Percentiles rank a stretch among this genome's conserved stretches.
Evolutionary conservation across 2,888 invertebrate genomes (phyloP).

Genomic region (Drosophila vallismaia): DNA sequence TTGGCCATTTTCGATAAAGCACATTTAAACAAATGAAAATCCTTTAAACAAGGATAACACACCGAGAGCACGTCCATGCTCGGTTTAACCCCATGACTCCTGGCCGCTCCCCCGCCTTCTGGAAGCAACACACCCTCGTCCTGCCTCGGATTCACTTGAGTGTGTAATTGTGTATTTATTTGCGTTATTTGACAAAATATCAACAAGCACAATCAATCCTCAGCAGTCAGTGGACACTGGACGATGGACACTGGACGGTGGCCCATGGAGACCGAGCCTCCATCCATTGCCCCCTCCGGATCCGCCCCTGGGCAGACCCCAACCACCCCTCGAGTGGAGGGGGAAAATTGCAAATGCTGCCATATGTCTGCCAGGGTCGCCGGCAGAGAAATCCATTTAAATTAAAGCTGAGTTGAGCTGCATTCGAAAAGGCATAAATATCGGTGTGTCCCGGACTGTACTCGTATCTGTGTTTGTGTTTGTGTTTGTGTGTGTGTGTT

Average conservation of each 20-base stretch:
- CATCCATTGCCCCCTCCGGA: constrained; percentile 15
- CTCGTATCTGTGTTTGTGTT: no score
- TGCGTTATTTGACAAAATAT: constrained; percentile 82
- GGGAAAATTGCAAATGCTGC: constrained; percentile 70
- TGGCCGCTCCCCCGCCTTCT: neutral
- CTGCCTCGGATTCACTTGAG: constrained; percentile 74
- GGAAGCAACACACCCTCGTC: constrained; percentile 1
- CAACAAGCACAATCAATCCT: constrained; percentile 82
- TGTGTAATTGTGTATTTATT: constrained; percentile 84
- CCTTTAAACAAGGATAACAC: constrained; percentile 75
- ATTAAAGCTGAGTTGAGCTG: constrained; percentile 79
- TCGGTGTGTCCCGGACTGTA: constrained; percentile 37
- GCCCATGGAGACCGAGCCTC: constrained; percentile 37
- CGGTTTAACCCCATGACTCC: constrained; percentile 60
- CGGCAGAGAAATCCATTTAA: constrained; percentile 73
- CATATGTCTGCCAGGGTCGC: constrained; percentile 65
- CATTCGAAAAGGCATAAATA: constrained; percentile 78
- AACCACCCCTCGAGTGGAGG: constrained; percentile 6
- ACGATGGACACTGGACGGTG: constrained; percentile 1
- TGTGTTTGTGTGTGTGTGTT: constrained; percentile 29
- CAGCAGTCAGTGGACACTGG: constrained; percentile 48
- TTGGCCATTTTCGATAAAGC: constrained; percentile 77
- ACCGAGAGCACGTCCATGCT: constrained; percentile 44
- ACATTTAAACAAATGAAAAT: constrained; percentile 80
- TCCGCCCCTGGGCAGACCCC: neutral